phyloP scores from a whole-genome alignment of 2,888 invertebrate genomes.

The Epiblema foenella region DNA sequence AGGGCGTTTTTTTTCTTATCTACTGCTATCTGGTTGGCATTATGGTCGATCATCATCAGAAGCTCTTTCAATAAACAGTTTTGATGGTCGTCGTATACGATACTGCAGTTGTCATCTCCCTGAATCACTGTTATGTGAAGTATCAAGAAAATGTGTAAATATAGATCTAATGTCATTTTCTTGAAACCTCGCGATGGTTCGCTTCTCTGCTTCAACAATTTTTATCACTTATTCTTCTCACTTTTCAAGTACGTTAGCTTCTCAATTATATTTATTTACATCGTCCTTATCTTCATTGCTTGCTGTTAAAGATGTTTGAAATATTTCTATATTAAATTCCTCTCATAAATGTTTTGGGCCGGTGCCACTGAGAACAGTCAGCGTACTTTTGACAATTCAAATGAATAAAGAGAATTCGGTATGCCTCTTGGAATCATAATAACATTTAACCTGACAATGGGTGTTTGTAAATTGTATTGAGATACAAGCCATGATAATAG shows the following conservation, averaged over 20 bases:
- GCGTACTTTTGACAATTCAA: neutral
- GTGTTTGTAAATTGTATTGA: slow-evolving; percentile 4
- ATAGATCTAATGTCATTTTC: slow-evolving; percentile 4
- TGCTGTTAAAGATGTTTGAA: neutral
- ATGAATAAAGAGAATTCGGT: neutral
- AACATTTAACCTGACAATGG: neutral
- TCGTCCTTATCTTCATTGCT: neutral
- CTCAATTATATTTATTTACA: neutral
- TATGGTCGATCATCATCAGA: slow-evolving; percentile 26
- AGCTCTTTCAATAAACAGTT: slow-evolving; percentile 26
- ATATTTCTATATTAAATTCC: neutral
- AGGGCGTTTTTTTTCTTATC: slow-evolving; percentile 23
- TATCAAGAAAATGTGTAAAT: slow-evolving; percentile 10
- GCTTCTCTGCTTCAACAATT: neutral
- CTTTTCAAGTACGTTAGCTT: neutral
- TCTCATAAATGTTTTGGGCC: neutral
- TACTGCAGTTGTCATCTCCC: neutral
- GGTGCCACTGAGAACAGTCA: neutral
- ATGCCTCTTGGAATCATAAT: neutral
- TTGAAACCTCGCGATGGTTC: neutral
- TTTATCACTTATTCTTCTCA: neutral
- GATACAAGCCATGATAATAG: neutral
- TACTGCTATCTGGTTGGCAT: slow-evolving; percentile 23
- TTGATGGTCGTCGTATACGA: slow-evolving; percentile 13
- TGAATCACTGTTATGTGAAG: neutral